phyloP scores from a whole-genome alignment of 2,888 invertebrate genomes.

The Brenthis ino region DNA sequence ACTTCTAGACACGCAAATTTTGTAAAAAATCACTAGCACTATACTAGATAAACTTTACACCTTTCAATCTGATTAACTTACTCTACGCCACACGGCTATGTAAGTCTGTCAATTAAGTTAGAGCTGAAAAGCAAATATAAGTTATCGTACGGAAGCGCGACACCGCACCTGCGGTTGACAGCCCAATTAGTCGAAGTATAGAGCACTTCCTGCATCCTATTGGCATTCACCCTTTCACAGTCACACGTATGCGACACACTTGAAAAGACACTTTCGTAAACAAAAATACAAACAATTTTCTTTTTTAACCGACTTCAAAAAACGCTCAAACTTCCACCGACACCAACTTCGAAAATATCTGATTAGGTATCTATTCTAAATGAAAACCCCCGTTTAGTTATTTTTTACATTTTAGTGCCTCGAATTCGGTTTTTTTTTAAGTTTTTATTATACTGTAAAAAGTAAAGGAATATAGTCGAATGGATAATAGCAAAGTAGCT shows the following conservation, averaged over 20 bases:
- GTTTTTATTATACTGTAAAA: not conserved
- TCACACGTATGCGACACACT: slow-evolving; percentile 13
- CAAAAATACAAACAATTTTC: not conserved
- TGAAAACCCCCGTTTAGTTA: too few relatives aligned
- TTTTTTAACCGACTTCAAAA: not conserved
- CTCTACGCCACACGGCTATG: slow-evolving; percentile 25
- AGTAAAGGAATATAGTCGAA: not conserved
- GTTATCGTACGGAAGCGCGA: slow-evolving; percentile 49
- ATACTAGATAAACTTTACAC: not conserved
- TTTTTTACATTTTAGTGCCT: too few relatives aligned
- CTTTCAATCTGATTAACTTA: slow-evolving; percentile 20
- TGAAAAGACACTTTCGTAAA: slow-evolving; percentile 9
- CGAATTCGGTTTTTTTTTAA: too few relatives aligned
- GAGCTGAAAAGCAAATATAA: slow-evolving; percentile 55
- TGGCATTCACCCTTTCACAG: slow-evolving; percentile 40
- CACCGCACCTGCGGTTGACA: slow-evolving; percentile 74
- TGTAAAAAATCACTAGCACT: not conserved
- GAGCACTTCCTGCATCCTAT: slow-evolving; percentile 47
- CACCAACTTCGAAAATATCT: too few relatives aligned
- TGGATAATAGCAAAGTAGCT: slow-evolving; percentile 2
- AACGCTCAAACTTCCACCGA: too few relatives aligned
- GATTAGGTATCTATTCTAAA: too few relatives aligned
- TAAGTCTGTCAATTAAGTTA: slow-evolving; percentile 51
- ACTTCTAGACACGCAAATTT: too few relatives aligned
- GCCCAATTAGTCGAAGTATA: slow-evolving; percentile 67